Evolutionary conservation across 2,113 vertebrate genomes (phyloP).

Genomic region (Dicerorhinus sumatrensis): DNA sequence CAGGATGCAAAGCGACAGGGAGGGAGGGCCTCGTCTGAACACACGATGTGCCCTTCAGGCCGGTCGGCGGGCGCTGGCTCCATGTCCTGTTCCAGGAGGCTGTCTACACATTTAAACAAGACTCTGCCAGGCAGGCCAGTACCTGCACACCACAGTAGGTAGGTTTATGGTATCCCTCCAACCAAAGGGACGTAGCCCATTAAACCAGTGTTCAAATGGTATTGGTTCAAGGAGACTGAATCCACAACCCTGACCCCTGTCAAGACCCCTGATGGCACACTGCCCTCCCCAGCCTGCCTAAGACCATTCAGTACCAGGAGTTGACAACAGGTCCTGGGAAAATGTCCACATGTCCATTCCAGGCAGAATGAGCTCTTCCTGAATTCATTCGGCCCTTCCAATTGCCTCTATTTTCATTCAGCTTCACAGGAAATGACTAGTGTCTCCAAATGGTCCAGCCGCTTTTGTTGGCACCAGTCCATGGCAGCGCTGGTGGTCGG

Average conservation of each 20-base stretch:
- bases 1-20: too few species aligned
- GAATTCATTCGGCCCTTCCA: not conserved
- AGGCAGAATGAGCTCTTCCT: not conserved
- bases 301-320: too few species aligned
- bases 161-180: not conserved
- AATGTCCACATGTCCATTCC: rapidly evolving
- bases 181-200: not conserved
- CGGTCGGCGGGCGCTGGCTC: not conserved
- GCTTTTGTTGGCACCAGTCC: not conserved
- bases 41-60: not conserved
- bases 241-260: not conserved
- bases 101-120: too few species aligned
- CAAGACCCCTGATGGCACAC: too few species aligned
- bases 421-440: not conserved
- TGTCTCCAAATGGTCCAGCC: not conserved
- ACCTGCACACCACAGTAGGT: not conserved
- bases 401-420: not conserved
- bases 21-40: not conserved
- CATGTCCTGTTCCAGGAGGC: too few species aligned
- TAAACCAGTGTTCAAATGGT: rapidly evolving
- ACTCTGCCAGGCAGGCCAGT: not conserved
- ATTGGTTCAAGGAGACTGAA: rapidly evolving
- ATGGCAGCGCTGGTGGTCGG: not conserved
- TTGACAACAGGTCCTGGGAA: rapidly evolving
- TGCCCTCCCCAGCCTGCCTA: rapidly evolving